A percentile compares a stretch with the other conserved stretches of the same genome.
These are phyloP conservation scores for Scaptomyza hsui DNA, from an alignment of 1,140 invertebrate genomes.

Conservation along the genomic window DNA sequence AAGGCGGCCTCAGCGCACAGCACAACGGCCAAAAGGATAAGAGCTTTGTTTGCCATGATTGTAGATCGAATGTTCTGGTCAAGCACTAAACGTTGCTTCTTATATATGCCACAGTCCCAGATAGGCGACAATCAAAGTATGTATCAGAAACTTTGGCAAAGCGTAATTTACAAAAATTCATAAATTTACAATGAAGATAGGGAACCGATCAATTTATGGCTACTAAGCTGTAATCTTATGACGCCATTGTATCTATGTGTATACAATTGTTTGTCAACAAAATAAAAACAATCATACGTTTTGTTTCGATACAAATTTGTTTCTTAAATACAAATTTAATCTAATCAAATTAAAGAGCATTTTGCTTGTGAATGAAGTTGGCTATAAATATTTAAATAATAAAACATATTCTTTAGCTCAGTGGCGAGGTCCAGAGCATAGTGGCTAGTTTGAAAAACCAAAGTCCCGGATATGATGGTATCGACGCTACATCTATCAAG, in stretches of 20 bases:
- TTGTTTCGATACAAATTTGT: no score
- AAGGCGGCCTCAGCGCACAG: constrained; percentile 47
- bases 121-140: neutral
- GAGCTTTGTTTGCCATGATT: constrained; percentile 32
- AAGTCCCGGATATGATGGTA: no score
- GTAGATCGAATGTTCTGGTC: neutral
- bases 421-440: no score
- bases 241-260: neutral
- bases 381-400: no score
- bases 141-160: neutral
- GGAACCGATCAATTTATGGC: constrained; percentile 9
- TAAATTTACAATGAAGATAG: constrained; percentile 9
- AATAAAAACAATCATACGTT: no score
- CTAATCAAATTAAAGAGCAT: no score
- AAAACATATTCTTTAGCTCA: no score
- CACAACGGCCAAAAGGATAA: constrained; percentile 46
- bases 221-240: neutral
- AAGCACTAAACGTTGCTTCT: neutral
- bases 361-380: no score
- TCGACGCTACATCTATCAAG: no score
- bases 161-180: neutral
- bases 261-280: neutral
- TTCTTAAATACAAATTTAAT: no score
- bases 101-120: constrained; percentile 2
- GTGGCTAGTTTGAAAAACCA: no score